phyloP scores from a whole-genome alignment of 2,797 vertebrate genomes.

The Holocentrus rufus region DNA sequence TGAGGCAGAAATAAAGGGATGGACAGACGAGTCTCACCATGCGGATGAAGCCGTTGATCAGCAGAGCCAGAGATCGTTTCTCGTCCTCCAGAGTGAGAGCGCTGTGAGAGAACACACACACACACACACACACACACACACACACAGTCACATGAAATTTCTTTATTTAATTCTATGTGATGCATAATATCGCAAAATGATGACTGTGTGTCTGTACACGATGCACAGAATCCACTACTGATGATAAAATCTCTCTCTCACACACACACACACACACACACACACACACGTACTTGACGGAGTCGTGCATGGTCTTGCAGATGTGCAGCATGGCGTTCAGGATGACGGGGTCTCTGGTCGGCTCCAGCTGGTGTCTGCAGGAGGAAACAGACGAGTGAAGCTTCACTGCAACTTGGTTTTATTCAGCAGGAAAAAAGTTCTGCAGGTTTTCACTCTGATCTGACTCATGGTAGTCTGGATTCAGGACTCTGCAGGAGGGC shows the following conservation, averaged over 20 bases:
- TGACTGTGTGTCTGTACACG: too few species aligned
- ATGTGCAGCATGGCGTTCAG: conserved; percentile 95
- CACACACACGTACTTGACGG: conserved; percentile 88
- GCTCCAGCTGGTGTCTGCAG: conserved; percentile 90
- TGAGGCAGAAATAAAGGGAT: too few species aligned
- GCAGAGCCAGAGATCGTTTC: conserved; percentile 87
- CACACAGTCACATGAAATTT: too few species aligned
- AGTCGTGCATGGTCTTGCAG: conserved; percentile 99
- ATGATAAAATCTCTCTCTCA: not conserved
- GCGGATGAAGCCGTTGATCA: conserved; percentile 96
- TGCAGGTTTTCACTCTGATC: too few species aligned
- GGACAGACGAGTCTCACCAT: conserved; percentile 83
- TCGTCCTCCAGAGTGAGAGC: conserved; percentile 96
- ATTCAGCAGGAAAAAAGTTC: too few species aligned
- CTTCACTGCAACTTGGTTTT: too few species aligned
- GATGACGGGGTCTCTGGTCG: conserved; percentile 95
- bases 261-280: conserved; percentile 9
- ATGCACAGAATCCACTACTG: too few species aligned
- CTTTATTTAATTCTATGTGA: too few species aligned
- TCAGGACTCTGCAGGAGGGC: too few species aligned
- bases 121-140: conserved; percentile 27
- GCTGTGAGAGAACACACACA: conserved; percentile 73
- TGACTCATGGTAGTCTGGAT: too few species aligned
- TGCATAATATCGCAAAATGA: too few species aligned
- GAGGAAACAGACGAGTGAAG: not conserved